Conservation (phyloP, 2,113 vertebrate species). For the Camelus dromedarius region DNA sequence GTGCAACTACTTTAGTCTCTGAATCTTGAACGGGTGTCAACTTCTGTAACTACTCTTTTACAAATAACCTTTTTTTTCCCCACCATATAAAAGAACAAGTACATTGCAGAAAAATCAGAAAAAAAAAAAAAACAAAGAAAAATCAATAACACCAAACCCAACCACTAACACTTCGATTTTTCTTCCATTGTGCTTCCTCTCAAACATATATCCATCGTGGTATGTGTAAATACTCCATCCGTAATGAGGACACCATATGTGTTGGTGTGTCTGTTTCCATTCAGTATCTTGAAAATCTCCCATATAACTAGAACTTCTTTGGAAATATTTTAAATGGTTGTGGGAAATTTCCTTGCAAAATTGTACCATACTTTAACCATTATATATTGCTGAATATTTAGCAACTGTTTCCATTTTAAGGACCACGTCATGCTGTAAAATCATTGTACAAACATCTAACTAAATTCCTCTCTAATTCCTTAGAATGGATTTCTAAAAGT, state of each 20-base stretch:
- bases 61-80: background rate
- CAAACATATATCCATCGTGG: accelerated
- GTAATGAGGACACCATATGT: background rate
- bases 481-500: background rate
- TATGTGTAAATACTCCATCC: too few species aligned
- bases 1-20: background rate
- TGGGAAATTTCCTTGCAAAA: background rate
- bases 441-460: background rate
- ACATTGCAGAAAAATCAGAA: background rate
- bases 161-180: background rate
- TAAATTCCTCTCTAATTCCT: background rate
- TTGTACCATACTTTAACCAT: background rate
- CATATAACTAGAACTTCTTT: background rate
- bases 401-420: background rate
- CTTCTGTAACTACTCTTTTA: background rate
- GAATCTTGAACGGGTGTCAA: background rate
- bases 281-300: background rate
- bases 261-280: background rate
- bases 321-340: background rate
- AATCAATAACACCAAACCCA: background rate
- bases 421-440: background rate
- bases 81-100: background rate
- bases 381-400: background rate
- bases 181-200: background rate
- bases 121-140: background rate